Conservation (phyloP, 2,797 vertebrate genomes). For the Oreortyx pictus region DNA sequence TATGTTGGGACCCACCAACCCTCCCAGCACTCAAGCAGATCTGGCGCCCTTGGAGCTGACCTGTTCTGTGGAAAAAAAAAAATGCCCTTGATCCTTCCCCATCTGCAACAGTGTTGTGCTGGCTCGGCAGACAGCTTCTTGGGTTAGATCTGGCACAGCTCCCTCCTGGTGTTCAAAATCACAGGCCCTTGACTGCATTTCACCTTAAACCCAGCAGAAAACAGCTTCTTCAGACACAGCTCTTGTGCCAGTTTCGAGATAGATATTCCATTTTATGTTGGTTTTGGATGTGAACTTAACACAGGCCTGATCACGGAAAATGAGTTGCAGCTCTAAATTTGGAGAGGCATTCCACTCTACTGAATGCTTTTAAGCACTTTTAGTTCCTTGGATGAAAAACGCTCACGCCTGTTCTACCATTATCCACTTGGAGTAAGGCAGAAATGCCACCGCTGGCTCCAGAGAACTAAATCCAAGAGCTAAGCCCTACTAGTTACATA, state of each 20-base stretch:
- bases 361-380: neutral
- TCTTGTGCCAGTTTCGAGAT: neutral
- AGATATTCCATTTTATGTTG: constrained; percentile 42
- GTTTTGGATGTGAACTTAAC: neutral
- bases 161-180: neutral
- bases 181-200: neutral
- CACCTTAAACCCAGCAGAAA: constrained; percentile 19
- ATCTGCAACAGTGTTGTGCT: fast-evolving
- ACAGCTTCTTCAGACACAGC: neutral
- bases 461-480: neutral
- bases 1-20: neutral
- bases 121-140: neutral
- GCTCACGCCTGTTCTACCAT: neutral
- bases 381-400: constrained; percentile 4
- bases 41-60: neutral
- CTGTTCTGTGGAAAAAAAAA: neutral
- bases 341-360: neutral
- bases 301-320: neutral
- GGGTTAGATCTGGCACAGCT: no score
- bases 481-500: neutral
- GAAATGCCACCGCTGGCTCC: neutral
- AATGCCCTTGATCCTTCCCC: neutral
- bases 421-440: neutral
- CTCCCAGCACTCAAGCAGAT: neutral
- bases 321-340: neutral